Percentiles rank a stretch among this genome's conserved stretches.
Conservation (phyloP, 1,140 invertebrate species). For the Zaprionus africanus region DNA sequence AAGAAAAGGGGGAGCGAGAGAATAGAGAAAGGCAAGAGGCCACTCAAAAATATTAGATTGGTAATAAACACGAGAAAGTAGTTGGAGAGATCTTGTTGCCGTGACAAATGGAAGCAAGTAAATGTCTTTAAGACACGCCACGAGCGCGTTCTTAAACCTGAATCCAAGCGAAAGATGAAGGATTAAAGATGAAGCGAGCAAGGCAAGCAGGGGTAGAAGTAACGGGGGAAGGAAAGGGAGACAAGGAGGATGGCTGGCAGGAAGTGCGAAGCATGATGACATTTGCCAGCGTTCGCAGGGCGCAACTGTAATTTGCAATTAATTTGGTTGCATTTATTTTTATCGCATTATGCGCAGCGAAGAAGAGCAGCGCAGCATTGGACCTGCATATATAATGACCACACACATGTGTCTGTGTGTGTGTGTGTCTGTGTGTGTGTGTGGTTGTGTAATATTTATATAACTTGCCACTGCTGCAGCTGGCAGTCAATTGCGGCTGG, state of each 20-base stretch:
- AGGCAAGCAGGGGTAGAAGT: background rate
- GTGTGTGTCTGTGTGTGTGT: too few species aligned
- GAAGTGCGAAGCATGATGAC: constrained; percentile 1
- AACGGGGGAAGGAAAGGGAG: background rate
- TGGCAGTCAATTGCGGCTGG: constrained; percentile 43
- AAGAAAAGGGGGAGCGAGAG: background rate
- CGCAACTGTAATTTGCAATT: background rate
- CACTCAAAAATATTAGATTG: constrained; percentile 1
- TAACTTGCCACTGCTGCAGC: constrained; percentile 15
- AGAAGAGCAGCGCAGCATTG: background rate
- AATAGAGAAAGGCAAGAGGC: background rate
- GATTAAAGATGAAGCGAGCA: background rate
- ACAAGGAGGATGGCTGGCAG: background rate
- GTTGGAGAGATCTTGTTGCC: background rate
- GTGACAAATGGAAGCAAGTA: background rate
- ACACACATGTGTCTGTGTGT: background rate
- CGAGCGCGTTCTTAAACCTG: background rate
- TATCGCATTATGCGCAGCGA: background rate
- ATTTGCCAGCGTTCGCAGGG: background rate
- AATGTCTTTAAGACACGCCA: background rate
- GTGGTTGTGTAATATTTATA: background rate
- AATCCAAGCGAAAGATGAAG: background rate
- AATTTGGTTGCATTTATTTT: constrained; percentile 4
- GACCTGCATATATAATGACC: background rate
- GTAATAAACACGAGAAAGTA: background rate